Percentiles rank a stretch among this genome's conserved stretches.
phyloP scores from a whole-genome alignment of 2,888 invertebrate genomes.

The Panorpa germanica region DNA sequence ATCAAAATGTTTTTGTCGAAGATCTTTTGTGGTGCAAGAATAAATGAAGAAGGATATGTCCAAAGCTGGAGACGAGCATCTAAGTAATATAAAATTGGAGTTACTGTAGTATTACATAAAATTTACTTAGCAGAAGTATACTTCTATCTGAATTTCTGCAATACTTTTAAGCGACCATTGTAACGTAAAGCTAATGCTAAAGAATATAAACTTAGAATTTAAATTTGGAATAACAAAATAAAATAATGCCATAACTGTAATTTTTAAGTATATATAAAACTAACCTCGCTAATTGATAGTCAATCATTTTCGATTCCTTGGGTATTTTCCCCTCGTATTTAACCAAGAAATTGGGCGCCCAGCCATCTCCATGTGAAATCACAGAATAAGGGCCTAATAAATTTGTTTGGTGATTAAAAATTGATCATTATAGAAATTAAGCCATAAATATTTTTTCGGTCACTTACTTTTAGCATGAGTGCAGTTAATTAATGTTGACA shows the following conservation, averaged over 20 bases:
- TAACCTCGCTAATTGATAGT: conserved; percentile 41
- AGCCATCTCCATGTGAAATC: conserved; percentile 52
- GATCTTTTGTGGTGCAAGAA: conserved; percentile 36
- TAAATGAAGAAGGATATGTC: conserved; percentile 40
- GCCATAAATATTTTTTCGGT: too few relatives aligned
- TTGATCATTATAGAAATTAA: too few relatives aligned
- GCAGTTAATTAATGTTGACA: conserved; percentile 26
- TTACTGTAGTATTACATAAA: neutral
- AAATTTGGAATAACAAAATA: conserved; percentile 1
- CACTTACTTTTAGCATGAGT: conserved; percentile 20
- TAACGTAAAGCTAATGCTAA: too few relatives aligned
- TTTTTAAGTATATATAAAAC: conserved; percentile 6
- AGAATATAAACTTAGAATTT: neutral
- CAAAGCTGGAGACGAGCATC: conserved; percentile 32
- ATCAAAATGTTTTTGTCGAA: conserved; percentile 36
- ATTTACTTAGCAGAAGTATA: neutral
- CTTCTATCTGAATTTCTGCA: too few relatives aligned
- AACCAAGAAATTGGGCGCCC: conserved; percentile 56
- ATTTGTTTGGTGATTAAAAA: too few relatives aligned
- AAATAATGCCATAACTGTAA: conserved; percentile 4
- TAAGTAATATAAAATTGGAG: conserved; percentile 11
- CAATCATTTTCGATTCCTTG: conserved; percentile 37
- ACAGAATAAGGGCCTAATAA: too few relatives aligned
- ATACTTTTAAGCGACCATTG: too few relatives aligned
- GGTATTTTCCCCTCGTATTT: conserved; percentile 21